Evolutionary conservation across 2,888 invertebrate species (phyloP), one percentile per base, ranked within the genome.

Genomic region (Rotaria socialis): DNA sequence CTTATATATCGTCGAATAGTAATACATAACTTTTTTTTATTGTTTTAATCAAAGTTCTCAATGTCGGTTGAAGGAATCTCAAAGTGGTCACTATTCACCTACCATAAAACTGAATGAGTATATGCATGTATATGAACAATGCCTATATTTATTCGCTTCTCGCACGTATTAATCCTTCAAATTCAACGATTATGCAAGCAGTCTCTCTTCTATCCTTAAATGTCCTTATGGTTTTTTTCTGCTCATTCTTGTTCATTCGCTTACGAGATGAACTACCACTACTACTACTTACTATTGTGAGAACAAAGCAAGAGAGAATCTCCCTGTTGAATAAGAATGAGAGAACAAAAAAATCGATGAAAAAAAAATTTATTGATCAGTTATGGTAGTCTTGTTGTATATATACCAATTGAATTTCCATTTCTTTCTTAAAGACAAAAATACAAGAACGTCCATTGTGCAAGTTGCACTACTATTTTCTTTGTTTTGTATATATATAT

Each of bases 211-310:
- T 67, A 67, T 67, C 67, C 35, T 67, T 41, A 67, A 35, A 67
- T 67, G 67, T 67, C 67, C 67, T 67, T 35, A 67, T 67, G 35
- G 16, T 67, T 67, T 67, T 67, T 67, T 67, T 67, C 35, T 35
- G 67, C 35, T 67, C 27, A 35, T 67, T 67, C 35, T 67, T 35
- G 67, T 24, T 67, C 67, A 35, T 27, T 35, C 67, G 67, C 67
- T 67, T 67, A 67, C 16, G 35, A 16, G 67, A 67, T 67, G 67
- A 67, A 67, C 35, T 67, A 67, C 67, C 35, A 67, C 35, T 67
- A 67, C 67, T 67, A 35, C 67, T 67, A 67, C 67, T 67, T 67
- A 67, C 67, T 67, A 67, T 67, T 67, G 67, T 67, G 67, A 67
- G 67, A 67, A 35, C 35, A 67, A 41, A 35, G 67, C 67, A 19